phyloP scores from a whole-genome alignment of 2,888 invertebrate species.

The Tanaodytes sp. region DNA sequence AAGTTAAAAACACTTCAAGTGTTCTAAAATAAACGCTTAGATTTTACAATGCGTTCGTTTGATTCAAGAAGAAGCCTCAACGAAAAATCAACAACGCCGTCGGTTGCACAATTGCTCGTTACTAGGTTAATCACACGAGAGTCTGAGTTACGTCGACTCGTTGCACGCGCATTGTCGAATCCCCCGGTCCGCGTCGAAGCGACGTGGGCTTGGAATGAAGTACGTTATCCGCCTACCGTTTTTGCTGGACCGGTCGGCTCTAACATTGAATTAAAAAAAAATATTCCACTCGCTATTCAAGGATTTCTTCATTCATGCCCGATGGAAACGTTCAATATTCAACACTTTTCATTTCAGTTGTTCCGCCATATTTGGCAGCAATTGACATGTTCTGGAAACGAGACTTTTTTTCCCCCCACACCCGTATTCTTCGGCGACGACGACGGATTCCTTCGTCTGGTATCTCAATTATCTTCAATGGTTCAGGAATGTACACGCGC shows the following conservation, averaged over 20 bases:
- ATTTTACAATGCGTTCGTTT: too few relatives aligned
- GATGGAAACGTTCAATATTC: slow-evolving; percentile 46
- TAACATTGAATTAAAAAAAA: slow-evolving; percentile 42
- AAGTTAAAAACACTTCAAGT: too few relatives aligned
- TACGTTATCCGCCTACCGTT: slow-evolving; percentile 57
- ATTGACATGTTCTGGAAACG: slow-evolving; percentile 21
- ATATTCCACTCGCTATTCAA: slow-evolving; percentile 40
- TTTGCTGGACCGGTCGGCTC: slow-evolving; percentile 34
- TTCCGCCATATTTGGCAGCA: slow-evolving; percentile 32
- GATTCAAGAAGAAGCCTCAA: too few relatives aligned
- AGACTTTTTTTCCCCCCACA: background rate
- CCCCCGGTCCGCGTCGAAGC: slow-evolving; percentile 48
- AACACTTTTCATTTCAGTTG: slow-evolving; percentile 36
- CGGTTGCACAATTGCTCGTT: slow-evolving; percentile 34
- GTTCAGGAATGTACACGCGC: background rate
- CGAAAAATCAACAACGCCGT: slow-evolving; percentile 3
- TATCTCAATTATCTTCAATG: slow-evolving; percentile 2
- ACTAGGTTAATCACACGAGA: slow-evolving; percentile 35
- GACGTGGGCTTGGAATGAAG: slow-evolving; percentile 67
- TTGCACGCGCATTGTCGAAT: slow-evolving; percentile 43
- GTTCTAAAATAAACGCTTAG: too few relatives aligned
- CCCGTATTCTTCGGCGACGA: too few relatives aligned
- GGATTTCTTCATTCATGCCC: slow-evolving; percentile 48
- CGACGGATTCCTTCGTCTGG: background rate
- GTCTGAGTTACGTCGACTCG: slow-evolving; percentile 26